phyloP scores from a whole-genome alignment of 2,797 vertebrate genomes.

The Poecilia picta region DNA sequence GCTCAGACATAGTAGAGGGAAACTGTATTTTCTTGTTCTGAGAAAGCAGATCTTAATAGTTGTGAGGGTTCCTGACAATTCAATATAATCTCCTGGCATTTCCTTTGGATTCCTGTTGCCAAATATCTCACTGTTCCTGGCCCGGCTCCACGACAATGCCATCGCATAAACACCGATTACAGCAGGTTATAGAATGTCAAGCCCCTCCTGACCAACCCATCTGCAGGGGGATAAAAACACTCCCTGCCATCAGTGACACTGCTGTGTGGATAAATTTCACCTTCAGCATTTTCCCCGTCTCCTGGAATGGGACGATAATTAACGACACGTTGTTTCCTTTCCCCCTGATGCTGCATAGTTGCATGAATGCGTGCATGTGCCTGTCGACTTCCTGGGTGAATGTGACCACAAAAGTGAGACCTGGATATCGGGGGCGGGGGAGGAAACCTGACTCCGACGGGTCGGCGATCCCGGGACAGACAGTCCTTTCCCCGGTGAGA shows the following conservation, averaged over 20 bases:
- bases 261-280: slow-evolving; percentile 25
- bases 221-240: slow-evolving; percentile 26
- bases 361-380: slow-evolving; percentile 3
- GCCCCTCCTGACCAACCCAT: slow-evolving; percentile 33
- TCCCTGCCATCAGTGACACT: slow-evolving; percentile 25
- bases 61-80: slow-evolving; percentile 45
- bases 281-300: slow-evolving; percentile 28
- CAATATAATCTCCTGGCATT: slow-evolving; percentile 68
- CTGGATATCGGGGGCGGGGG: slow-evolving; percentile 33
- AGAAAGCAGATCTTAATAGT: slow-evolving; percentile 43
- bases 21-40: slow-evolving; percentile 5
- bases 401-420: slow-evolving; percentile 42
- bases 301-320: slow-evolving; percentile 40
- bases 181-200: slow-evolving; percentile 61
- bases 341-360: slow-evolving; percentile 9
- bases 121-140: slow-evolving; percentile 57
- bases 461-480: slow-evolving; percentile 71
- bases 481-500: slow-evolving; percentile 65
- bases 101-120: slow-evolving; percentile 41
- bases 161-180: slow-evolving; percentile 74
- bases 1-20: neutral
- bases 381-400: slow-evolving; percentile 36
- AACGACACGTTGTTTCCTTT: slow-evolving; percentile 35
- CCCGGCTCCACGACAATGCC: slow-evolving; percentile 47
- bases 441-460: slow-evolving; percentile 72